These are phyloP conservation scores for Melitaea cinxia DNA, from an alignment of 1,140 invertebrate genomes.

Conservation along the genomic window DNA sequence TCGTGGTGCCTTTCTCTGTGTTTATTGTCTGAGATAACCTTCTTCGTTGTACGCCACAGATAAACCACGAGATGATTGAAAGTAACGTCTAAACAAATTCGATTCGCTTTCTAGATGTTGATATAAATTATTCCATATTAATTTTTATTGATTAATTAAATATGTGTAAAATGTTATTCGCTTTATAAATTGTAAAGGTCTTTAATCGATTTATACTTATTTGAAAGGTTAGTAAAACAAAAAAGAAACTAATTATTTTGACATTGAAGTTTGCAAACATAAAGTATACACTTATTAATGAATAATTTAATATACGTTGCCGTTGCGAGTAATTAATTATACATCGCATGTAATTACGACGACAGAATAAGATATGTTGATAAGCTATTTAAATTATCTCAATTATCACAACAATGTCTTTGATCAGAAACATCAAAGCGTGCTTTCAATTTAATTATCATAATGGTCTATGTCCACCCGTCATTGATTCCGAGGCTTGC, in stretches of 20 bases:
- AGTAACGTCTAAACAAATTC: neutral
- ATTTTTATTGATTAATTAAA: neutral
- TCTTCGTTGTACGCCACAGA: neutral
- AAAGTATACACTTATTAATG: neutral
- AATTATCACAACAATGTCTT: conserved; percentile 31
- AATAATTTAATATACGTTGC: neutral
- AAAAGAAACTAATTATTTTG: too few species aligned
- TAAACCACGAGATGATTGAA: conserved; percentile 1
- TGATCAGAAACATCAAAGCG: conserved; percentile 40
- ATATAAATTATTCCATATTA: neutral
- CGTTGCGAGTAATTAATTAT: conserved; percentile 4
- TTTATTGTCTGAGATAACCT: conserved; percentile 12
- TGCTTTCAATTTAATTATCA: conserved; percentile 43
- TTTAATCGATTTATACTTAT: too few species aligned
- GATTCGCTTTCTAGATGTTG: neutral
- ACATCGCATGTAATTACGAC: neutral
- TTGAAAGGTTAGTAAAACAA: too few species aligned
- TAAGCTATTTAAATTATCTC: conserved; percentile 24
- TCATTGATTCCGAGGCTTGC: conserved; percentile 10
- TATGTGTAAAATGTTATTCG: neutral
- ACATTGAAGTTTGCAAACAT: too few species aligned
- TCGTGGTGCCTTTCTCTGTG: conserved; percentile 7
- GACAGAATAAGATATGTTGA: conserved; percentile 17
- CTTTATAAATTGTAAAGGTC: too few species aligned
- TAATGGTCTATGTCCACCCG: conserved; percentile 17